Base-by-base conservation (phyloP, 1,140 invertebrate species). In the Euura saliciscinereae region DNA sequence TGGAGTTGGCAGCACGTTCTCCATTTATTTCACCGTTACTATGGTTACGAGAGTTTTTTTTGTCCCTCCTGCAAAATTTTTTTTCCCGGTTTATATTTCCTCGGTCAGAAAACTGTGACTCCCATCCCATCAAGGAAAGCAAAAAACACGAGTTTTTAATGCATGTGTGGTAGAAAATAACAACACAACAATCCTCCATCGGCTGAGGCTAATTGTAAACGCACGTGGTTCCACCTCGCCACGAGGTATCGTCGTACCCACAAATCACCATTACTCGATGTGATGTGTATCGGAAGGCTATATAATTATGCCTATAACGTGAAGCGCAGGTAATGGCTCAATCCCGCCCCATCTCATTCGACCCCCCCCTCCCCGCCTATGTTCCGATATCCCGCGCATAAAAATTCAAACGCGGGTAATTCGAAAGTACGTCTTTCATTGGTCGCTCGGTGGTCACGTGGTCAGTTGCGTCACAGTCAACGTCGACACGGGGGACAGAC, bases 221-320 rank as follows among this genome's bases (percentile, higher is more conserved):
- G 28, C 78, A 78, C 78, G 79, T 79, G 78, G 73, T 74, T 69
- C 66, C 44, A 51, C 73, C 75, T 70, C 72, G 68, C 71, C 74
- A 71, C 76, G 75, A 77, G 77, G 73, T 71, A 65, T 68, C 45
- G 66, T 74, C 76, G 79, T 74, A 74, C 75, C 85, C 78, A 86
- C 85, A 87, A 87, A 87, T 87, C 85, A 87, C 85, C 83, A 86
- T 87, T 87, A 86, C 84, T 86, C 84, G 86, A 87, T 87, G 84
- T 84, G 78, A 87, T 87, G 84, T 84, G 78, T 87, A 87, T 87
- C 85, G 82, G 82, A 78, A 84, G 75, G 84, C 84, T 84, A 85
- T 85, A 84, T 87, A 87, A 86, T 87, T 87, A 87, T 84, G 83
- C 79, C 82, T 84, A 85, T 87, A 86, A 84, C 84, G 84, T 80